Evolutionary conservation across 1,140 invertebrate genomes (phyloP), one percentile per base, ranked within the genome.

Genomic region (Caenorhabditis tropicalis): DNA sequence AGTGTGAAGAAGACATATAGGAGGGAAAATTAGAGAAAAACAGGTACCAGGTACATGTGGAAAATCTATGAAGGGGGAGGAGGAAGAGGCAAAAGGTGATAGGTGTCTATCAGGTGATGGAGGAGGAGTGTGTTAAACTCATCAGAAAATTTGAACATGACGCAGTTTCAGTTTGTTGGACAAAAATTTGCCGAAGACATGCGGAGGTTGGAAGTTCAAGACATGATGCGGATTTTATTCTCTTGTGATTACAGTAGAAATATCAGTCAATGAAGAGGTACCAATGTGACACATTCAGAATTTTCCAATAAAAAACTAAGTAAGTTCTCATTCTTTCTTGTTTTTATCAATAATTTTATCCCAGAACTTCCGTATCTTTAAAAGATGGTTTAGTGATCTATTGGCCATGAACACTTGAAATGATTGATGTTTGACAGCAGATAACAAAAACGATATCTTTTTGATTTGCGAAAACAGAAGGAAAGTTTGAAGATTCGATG

Each of bases 1-100:
- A 58, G 56, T 65, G 58, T 36, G 29, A 65, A 16, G 27, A 39
- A 36, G 12, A 36, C 31, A 24, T n/a, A 56, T 51, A n/a, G n/a
- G n/a, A n/a, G 12, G 39, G 39, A 24, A 21, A 56, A 56, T 56
- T 39, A 65, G 58, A 65, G 33, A 33, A 65, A 39, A 65, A 65
- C 58, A 65, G 58, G 58, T 65, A 65, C 58, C 31, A 65, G 58
- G 58, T 65, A 65, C 58, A 65, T 65, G 33, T n/a, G 29, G 58
- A 36, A 65, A 65, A 19, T 19, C 12, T 36, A n/a, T 65, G 29
- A 36, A 36, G 29, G 31, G 16, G 58, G 31, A 24, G 21, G 24
- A 24, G 27, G 6, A n/a, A 7, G n/a, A 12, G 24, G n/a, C n/a
- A n/a, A n/a, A n/a, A n/a, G n/a, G n/a, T n/a, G 24, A n/a, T 27